Base-by-base conservation (phyloP, 2,113 vertebrate genomes). In the Addax nasomaculatus region DNA sequence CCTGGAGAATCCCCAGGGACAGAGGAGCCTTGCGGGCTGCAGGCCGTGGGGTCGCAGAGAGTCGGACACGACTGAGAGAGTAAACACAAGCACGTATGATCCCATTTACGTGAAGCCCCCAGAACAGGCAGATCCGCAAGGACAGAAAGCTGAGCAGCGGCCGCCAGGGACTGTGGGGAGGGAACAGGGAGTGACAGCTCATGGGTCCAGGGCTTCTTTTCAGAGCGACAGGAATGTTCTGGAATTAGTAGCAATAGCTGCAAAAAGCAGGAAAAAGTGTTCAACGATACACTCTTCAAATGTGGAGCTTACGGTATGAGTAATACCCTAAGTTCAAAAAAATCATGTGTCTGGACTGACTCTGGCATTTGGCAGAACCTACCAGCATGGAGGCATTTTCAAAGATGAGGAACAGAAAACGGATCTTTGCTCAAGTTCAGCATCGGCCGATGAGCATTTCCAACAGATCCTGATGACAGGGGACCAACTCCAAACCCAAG, bases 181-280 rank as follows among this genome's bases (percentile, higher is more conserved):
- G 21, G 13, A 1, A 0, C 1, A 33, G 23, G 4, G 43, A 16
- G 10, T 3, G 17, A 0, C 33, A 33, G 51, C 23, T 33, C 12
- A 33, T 0, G 39, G 25, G 25, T 0, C 17, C 9, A 6, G 10
- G 10, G 55, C 30, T 79, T 79, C n/a, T 16, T 16, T 51, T 17
- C 45, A 19, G 45, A n/a, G 33, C 16, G 43, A 86, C 14, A 5
- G 43, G 13, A n/a, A 27, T 2, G 45, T 17, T 87, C 55, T 79
- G 45, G 55, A 79, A 25, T 19, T 13, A 47, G 16, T 1, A 39
- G 84, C 17, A 2, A 9, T 49, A 33, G 80, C 8, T 33, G 27
- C 30, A 10, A 12, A 47, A 58, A 16, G 57, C 64, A 39, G 36
- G 23, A 2, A 2, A 47, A n/a, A 49, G 14, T 23, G 57, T 51